These are phyloP conservation scores for Dicaeum eximium DNA, from an alignment of 2,113 vertebrate species.

Conservation along the genomic window DNA sequence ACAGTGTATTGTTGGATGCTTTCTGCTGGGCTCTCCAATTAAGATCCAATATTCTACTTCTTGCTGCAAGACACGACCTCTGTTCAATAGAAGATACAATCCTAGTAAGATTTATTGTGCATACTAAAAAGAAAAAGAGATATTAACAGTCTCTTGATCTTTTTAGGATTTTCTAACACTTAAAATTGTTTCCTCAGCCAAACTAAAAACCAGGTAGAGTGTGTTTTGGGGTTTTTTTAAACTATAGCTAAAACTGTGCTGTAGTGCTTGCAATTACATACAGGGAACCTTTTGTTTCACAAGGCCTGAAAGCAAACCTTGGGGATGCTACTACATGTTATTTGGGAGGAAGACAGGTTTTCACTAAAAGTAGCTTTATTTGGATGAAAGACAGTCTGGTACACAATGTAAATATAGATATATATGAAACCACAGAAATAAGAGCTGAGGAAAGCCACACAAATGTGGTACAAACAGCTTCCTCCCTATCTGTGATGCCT, in stretches of 20 bases:
- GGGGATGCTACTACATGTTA: neutral
- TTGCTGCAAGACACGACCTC: slow-evolving; percentile 81
- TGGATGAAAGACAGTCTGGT: neutral
- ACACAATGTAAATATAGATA: neutral
- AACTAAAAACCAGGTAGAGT: neutral
- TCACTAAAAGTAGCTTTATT: neutral
- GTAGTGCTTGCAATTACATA: neutral
- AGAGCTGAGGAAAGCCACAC: neutral
- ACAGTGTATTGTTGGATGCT: slow-evolving; percentile 97
- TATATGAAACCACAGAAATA: neutral
- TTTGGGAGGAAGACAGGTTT: neutral
- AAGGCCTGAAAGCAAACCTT: neutral
- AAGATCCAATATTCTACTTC: slow-evolving; percentile 97
- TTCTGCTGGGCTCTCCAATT: slow-evolving; percentile 96
- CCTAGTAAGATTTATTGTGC: neutral
- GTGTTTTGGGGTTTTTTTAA: no score
- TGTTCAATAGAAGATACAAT: slow-evolving; percentile 69
- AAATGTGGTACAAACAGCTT: neutral
- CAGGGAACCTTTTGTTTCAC: neutral
- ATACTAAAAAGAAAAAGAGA: neutral
- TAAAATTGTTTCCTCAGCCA: neutral
- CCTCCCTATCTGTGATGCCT: neutral
- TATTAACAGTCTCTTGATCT: neutral
- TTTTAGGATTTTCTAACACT: neutral
- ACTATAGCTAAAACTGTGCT: neutral